A percentile compares a stretch with the other conserved stretches of the same genome.
These are phyloP conservation scores for Spheniscus mendiculus DNA, from an alignment of 2,113 vertebrate species.

Conservation along the genomic window DNA sequence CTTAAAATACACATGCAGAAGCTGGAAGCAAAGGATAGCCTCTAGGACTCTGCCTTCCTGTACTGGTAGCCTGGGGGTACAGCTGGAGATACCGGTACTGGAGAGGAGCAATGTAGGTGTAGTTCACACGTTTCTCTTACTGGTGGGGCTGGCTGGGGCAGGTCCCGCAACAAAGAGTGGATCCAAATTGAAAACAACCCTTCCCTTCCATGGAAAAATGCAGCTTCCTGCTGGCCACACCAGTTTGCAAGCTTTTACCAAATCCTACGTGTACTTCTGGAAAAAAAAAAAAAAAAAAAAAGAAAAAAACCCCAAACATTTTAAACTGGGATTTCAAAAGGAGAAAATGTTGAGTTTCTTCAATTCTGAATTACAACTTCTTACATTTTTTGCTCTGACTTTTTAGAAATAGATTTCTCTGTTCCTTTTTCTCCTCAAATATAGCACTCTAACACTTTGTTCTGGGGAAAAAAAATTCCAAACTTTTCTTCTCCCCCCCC, in stretches of 20 bases:
- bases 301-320: no score
- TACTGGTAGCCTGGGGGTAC: neutral
- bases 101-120: neutral
- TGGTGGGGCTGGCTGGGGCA: neutral
- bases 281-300: no score
- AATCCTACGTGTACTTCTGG: neutral
- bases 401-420: neutral
- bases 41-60: neutral
- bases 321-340: neutral
- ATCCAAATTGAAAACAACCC: neutral
- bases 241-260: neutral
- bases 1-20: neutral
- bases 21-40: neutral
- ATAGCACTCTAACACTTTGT: neutral
- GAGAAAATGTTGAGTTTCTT: neutral
- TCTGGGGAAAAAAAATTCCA: neutral
- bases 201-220: neutral
- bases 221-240: neutral
- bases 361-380: neutral
- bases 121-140: rapidly evolving
- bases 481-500: neutral
- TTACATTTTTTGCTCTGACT: neutral
- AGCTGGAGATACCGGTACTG: neutral
- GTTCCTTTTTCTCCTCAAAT: neutral
- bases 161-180: neutral